phyloP scores from a whole-genome alignment of 2,888 invertebrate genomes.

The Sphaeridia pumilis region DNA sequence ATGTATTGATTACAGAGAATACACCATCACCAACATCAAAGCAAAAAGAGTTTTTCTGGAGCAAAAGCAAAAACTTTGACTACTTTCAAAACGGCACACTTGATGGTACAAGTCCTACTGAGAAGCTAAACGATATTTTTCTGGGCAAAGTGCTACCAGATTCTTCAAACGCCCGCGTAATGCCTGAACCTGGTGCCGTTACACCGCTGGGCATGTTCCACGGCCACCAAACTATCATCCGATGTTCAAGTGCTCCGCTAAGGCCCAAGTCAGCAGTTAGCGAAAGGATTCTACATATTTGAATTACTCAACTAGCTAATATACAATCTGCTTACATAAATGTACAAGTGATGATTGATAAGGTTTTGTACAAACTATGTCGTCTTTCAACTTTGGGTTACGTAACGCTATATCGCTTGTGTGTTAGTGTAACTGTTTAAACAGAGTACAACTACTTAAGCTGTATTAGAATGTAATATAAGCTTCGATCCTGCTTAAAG shows the following conservation, averaged over 20 bases:
- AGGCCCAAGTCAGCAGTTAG: neutral
- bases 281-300: too few species aligned
- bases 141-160: neutral
- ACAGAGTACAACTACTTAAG: too few species aligned
- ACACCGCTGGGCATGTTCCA: neutral
- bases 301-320: too few species aligned
- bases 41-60: conserved; percentile 2
- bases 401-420: too few species aligned
- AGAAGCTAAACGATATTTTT: neutral
- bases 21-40: neutral
- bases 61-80: conserved; percentile 12
- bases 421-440: too few species aligned
- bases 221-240: neutral
- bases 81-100: neutral
- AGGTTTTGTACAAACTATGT: too few species aligned
- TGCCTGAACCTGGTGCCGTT: neutral
- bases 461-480: too few species aligned
- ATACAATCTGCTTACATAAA: too few species aligned
- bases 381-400: too few species aligned
- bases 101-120: neutral
- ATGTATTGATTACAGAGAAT: conserved; percentile 1
- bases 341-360: too few species aligned
- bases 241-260: neutral
- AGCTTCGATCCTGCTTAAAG: too few species aligned
- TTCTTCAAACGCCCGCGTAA: neutral